A percentile compares a stretch with the other conserved stretches of the same genome.
Conservation (phyloP, 1,140 invertebrate species). For the Drosophila azteca region DNA sequence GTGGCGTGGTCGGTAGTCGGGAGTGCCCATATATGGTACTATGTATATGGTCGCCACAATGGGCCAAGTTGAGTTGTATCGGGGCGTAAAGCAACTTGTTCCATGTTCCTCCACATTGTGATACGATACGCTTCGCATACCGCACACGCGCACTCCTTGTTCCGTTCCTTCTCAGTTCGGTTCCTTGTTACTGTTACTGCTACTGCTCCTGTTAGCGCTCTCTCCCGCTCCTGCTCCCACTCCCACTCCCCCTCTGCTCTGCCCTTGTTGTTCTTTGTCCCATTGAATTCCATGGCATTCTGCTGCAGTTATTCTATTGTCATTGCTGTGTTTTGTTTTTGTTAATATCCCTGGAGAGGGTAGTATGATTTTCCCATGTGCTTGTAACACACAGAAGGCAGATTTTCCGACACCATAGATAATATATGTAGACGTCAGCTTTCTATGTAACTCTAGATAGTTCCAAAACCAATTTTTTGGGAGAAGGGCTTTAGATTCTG, state of each 20-base stretch:
- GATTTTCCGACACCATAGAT: too few species aligned
- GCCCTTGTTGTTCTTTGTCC: neutral
- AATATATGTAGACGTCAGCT: too few species aligned
- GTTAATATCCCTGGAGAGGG: neutral
- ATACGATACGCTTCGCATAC: slow-evolving; percentile 37
- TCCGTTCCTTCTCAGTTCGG: neutral
- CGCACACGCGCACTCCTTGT: slow-evolving; percentile 20
- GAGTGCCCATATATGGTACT: slow-evolving; percentile 50
- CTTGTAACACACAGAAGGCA: too few species aligned
- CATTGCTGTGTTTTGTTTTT: slow-evolving; percentile 17
- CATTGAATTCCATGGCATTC: slow-evolving; percentile 5
- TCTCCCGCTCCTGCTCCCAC: slow-evolving; percentile 10
- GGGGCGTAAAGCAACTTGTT: slow-evolving; percentile 73
- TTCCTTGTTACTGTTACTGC: slow-evolving; percentile 7
- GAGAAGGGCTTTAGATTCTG: too few species aligned
- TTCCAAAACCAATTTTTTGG: too few species aligned
- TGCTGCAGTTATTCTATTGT: slow-evolving; percentile 43
- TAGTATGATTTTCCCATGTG: neutral
- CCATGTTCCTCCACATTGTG: slow-evolving; percentile 34
- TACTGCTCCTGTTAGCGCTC: slow-evolving; percentile 17
- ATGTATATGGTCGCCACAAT: slow-evolving; percentile 31
- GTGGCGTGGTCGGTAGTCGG: neutral
- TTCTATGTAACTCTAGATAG: too few species aligned
- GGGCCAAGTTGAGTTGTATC: slow-evolving; percentile 71
- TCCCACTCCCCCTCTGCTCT: neutral